These are phyloP conservation scores for Mesorhabditis sp. DNA, from an alignment of 2,888 invertebrate species.

Conservation along the genomic window DNA sequence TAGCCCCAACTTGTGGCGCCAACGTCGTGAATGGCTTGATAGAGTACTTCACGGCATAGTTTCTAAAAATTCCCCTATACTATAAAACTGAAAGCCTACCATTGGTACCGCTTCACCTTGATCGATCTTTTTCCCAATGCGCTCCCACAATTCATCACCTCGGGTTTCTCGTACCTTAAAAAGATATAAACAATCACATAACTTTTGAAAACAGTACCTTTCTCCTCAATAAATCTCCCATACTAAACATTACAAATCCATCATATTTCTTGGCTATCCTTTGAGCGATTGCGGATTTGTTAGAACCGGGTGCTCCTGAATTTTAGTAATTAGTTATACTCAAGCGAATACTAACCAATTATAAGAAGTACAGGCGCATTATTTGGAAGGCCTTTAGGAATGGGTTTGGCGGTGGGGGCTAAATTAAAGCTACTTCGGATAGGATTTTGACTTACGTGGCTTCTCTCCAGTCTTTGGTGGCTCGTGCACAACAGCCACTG, in stretches of 20 bases:
- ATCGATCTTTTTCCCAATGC: slow-evolving; percentile 56
- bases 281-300: slow-evolving; percentile 47
- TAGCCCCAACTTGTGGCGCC: slow-evolving; percentile 59
- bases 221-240: slow-evolving; percentile 58
- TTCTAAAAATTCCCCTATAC: slow-evolving; percentile 51
- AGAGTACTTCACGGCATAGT: slow-evolving; percentile 58
- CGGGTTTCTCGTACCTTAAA: slow-evolving; percentile 46
- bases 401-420: slow-evolving; percentile 24
- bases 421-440: slow-evolving; percentile 7
- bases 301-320: slow-evolving; percentile 56
- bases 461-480: background rate
- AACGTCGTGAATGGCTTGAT: slow-evolving; percentile 50
- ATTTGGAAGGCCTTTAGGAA: slow-evolving; percentile 33
- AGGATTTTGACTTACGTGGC: background rate
- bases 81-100: slow-evolving; percentile 21
- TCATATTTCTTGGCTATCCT: slow-evolving; percentile 56
- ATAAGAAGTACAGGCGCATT: slow-evolving; percentile 54
- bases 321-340: background rate
- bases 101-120: slow-evolving; percentile 54
- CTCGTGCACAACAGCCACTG: background rate
- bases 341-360: slow-evolving; percentile 34
- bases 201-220: slow-evolving; percentile 39
- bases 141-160: slow-evolving; percentile 51
- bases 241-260: slow-evolving; percentile 45
- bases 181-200: background rate